These are phyloP conservation scores for Corydoras maculifer DNA, from an alignment of 2,113 vertebrate genomes.

Conservation along the genomic window DNA sequence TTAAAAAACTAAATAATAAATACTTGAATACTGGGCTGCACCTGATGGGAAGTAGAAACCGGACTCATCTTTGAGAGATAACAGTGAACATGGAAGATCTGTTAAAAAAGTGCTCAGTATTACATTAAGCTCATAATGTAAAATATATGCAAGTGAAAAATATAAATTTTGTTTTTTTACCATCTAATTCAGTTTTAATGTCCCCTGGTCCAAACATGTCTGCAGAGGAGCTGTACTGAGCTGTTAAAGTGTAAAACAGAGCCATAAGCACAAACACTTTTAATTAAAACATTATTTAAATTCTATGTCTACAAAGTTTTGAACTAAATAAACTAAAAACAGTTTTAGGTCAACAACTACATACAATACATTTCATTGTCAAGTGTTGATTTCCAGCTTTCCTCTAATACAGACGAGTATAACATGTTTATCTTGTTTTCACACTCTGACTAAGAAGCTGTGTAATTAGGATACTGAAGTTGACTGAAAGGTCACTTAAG, in stretches of 20 bases:
- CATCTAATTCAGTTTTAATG: slow-evolving; percentile 74
- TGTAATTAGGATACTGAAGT: slow-evolving; percentile 1
- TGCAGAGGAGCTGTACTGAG: slow-evolving; percentile 65
- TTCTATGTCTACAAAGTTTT: too few relatives aligned
- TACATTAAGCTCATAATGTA: too few relatives aligned
- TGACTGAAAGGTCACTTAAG: not conserved
- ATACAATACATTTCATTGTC: slow-evolving; percentile 11
- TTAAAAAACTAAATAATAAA: too few relatives aligned
- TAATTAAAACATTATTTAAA: too few relatives aligned
- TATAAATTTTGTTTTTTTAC: slow-evolving; percentile 30
- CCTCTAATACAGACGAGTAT: slow-evolving; percentile 21
- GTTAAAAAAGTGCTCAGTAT: slow-evolving; percentile 18
- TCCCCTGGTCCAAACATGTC: slow-evolving; percentile 71
- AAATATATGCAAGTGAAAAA: not conserved
- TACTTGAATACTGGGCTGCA: slow-evolving; percentile 22
- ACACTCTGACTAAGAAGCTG: slow-evolving; percentile 3
- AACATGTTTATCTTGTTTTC: slow-evolving; percentile 49
- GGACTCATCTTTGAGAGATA: slow-evolving; percentile 53
- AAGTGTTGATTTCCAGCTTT: slow-evolving; percentile 14
- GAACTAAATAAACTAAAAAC: too few relatives aligned
- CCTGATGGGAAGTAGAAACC: slow-evolving; percentile 56
- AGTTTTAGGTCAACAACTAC: not conserved
- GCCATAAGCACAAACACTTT: too few relatives aligned
- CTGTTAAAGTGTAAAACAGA: slow-evolving; percentile 46
- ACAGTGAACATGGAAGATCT: slow-evolving; percentile 59